Evolutionary conservation across 2,113 vertebrate genomes (phyloP), one percentile per base, ranked within the genome.

Genomic region (Psammodynastes pulverulentus): DNA sequence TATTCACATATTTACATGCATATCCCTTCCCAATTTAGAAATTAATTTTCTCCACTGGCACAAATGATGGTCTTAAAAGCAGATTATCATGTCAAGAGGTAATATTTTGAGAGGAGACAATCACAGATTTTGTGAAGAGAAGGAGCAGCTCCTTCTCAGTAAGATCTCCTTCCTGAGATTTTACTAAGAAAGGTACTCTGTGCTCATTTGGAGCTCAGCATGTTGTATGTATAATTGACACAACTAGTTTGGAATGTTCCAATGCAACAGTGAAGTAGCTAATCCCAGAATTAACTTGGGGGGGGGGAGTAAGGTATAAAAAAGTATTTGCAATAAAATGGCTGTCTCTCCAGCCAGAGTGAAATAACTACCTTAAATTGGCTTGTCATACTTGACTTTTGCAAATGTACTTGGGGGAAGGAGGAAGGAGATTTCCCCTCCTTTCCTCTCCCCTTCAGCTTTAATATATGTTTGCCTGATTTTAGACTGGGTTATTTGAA

Each of bases 401-500:
- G 79, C 53, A 89, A 92, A 92, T 86, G 79, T 62, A 26, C 48
- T 95, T 84, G 45, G 21, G 84, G 52, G 17, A 79, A 79, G 72
- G 17, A 39, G 34, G 34, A 21, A 43, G 72, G 72, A 21, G 34
- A 43, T 94, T 84, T 94, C 52, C 48, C 39, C 93, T 94, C 92
- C 43, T 39, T 29, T 92, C 88, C 94, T 89, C 84, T 89, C 91
- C 93, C 93, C 92, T 97, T 97, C 97, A 97, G 95, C 94, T 97
- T 96, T 97, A 97, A 97, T 97, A 96, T 96, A 96, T 96, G 96
- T 97, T 97, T 97, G 97, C 97, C 97, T 97, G 96, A 96, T 97
- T 97, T 96, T 96, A 96, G 96, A 96, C 95, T 97, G 97, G 98
- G 97, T 97, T 98, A 98, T 98, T 97, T 98, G 98, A 98, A 98